Evolutionary conservation across 2,113 vertebrate species (phyloP), one percentile per base, ranked within the genome.

Genomic region (Bufo bufo): DNA sequence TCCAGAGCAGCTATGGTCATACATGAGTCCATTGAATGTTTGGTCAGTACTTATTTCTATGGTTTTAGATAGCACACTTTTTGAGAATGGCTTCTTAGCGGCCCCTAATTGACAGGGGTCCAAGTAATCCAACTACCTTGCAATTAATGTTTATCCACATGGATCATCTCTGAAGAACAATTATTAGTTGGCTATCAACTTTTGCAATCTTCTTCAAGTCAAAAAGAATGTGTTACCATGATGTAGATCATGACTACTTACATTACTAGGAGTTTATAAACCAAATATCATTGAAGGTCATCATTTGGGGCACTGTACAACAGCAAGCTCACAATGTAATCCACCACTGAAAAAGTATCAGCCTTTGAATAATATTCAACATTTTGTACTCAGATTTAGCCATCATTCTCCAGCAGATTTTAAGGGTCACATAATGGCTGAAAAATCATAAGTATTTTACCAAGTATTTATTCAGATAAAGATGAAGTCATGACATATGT

Each of bases 401-500:
- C 54, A 80, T 80, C 56, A 50, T 66, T 66, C 81, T 66, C 61
- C 19, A 14, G 16, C 61, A 66, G 63, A 66, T 66, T 83, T 66
- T 66, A 66, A 83, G 61, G 81, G 81, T 65, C 45, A 16, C 47
- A 66, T 50, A 83, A 50, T 52, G 19, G 4, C 20, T 66, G 20
- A 49, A 83, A 83, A 47, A 82, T 83, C 81, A 6, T 19, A 83
- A 65, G 58, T 61, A n/a, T 83, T 83, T 83, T 14, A n/a, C 19
- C 20, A 19, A 52, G 45, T 47, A 47, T 82, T 50, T 82, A 61
- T 66, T 82, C 59, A 82, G 43, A 82, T 49, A 93, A 93, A 92
- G 93, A 94, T 95, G 94, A 95, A 95, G 93, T 96, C 94, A 95
- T 95, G 95, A 92, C 94, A 95, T 94, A 94, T 94, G 94, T 93